Conservation (phyloP, 1,140 invertebrate species). For the Lasioglossum albipes region DNA sequence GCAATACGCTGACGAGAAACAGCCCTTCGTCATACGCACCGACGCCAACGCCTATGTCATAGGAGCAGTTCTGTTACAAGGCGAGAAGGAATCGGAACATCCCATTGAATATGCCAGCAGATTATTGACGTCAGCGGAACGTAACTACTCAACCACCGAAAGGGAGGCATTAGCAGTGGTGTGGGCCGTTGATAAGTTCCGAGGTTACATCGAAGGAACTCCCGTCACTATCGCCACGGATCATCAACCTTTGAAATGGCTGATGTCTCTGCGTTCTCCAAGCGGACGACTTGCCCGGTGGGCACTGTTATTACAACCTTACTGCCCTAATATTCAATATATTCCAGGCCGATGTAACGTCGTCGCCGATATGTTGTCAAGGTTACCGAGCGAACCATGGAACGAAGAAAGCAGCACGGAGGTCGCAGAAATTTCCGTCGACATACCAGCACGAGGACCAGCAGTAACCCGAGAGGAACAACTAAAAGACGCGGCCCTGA, state of each 20-base stretch:
- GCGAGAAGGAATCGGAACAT: neutral
- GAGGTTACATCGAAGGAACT: conserved; percentile 27
- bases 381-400: too few relatives aligned
- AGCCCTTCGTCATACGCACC: neutral
- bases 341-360: neutral
- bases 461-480: too few relatives aligned
- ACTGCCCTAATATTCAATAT: neutral
- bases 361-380: neutral
- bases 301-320: neutral
- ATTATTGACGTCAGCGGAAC: neutral
- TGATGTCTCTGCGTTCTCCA: neutral
- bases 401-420: neutral
- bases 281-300: neutral
- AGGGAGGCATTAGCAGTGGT: conserved; percentile 20
- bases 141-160: conserved; percentile 16
- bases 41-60: neutral
- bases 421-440: neutral
- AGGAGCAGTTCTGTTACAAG: neutral
- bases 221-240: conserved; percentile 1
- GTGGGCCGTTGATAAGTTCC: conserved; percentile 33
- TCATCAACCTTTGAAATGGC: conserved; percentile 36
- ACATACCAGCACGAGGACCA: neutral
- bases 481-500: neutral
- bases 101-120: neutral
- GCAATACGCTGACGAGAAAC: too few relatives aligned